Conservation (phyloP, 2,888 invertebrate genomes). For the Anoncus sp. region DNA sequence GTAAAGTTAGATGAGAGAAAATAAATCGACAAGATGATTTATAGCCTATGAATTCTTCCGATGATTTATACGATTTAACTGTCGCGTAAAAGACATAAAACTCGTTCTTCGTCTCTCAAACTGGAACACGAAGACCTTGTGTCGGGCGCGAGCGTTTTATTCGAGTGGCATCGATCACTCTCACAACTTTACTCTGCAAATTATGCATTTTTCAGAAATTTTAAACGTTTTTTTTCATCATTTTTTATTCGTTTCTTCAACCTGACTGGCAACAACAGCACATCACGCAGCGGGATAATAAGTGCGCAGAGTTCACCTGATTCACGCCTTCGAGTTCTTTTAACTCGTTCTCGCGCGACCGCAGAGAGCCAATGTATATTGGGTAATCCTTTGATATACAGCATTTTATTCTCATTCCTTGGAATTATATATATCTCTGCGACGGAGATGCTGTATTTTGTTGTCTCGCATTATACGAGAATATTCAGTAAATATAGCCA, state of each 20-base stretch:
- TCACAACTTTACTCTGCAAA: slow-evolving; percentile 26
- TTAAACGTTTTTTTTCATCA: slow-evolving; percentile 25
- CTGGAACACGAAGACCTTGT: slow-evolving; percentile 53
- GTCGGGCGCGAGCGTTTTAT: slow-evolving; percentile 47
- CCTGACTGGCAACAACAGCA: neutral
- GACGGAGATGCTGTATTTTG: neutral
- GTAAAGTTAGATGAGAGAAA: no score
- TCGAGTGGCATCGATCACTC: slow-evolving; percentile 37
- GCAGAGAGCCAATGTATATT: slow-evolving; percentile 39
- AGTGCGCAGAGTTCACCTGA: slow-evolving; percentile 48
- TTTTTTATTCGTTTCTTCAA: slow-evolving; percentile 9
- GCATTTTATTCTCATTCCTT: slow-evolving; percentile 40
- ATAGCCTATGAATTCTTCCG: no score
- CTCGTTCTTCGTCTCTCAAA: slow-evolving; percentile 21
- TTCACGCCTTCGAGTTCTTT: slow-evolving; percentile 37
- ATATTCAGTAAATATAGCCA: neutral
- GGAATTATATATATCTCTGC: slow-evolving; percentile 34
- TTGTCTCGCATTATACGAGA: slow-evolving; percentile 8
- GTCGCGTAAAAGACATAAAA: slow-evolving; percentile 40
- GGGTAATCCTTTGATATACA: slow-evolving; percentile 34
- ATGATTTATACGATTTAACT: slow-evolving; percentile 30
- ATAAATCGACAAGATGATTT: no score
- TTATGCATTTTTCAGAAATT: slow-evolving; percentile 54
- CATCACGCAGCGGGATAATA: neutral
- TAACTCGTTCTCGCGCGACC: slow-evolving; percentile 30